phyloP scores from a whole-genome alignment of 1,140 invertebrate species.

The Calephelis virginiensis region DNA sequence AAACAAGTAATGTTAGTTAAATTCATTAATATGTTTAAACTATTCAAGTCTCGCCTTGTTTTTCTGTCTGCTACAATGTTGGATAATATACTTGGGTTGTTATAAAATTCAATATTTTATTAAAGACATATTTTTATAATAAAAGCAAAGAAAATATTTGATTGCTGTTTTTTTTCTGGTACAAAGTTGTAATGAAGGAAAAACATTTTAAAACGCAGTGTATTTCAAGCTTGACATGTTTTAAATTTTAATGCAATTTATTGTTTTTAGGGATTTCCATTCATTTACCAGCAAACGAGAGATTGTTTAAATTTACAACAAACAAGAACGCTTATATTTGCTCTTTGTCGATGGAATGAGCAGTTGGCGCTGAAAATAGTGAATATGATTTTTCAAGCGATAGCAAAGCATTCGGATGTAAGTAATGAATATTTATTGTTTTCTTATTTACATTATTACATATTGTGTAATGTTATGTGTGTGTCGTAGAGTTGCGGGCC shows the following conservation, averaged over 20 bases:
- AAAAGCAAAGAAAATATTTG: no score
- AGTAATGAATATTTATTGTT: conserved; percentile 33
- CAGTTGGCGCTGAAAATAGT: conserved; percentile 90
- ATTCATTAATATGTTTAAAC: no score
- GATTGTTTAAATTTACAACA: conserved; percentile 95
- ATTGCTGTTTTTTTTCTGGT: no score
- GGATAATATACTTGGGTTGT: no score
- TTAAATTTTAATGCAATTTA: background rate
- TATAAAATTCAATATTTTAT: no score
- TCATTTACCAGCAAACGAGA: conserved; percentile 95
- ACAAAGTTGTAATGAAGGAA: no score
- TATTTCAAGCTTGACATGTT: background rate
- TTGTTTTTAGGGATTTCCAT: conserved; percentile 88
- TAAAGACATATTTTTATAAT: no score
- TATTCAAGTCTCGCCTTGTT: no score
- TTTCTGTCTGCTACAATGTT: no score
- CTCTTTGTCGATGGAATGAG: conserved; percentile 93
- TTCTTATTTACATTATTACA: background rate
- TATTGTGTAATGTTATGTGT: conserved; percentile 5
- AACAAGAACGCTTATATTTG: conserved; percentile 94
- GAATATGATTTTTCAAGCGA: conserved; percentile 92
- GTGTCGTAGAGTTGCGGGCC: conserved; percentile 85
- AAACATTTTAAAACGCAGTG: no score
- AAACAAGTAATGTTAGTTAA: no score
- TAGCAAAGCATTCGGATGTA: conserved; percentile 93